phyloP scores from a whole-genome alignment of 2,888 invertebrate species.

The Meteorus cinctellus region DNA sequence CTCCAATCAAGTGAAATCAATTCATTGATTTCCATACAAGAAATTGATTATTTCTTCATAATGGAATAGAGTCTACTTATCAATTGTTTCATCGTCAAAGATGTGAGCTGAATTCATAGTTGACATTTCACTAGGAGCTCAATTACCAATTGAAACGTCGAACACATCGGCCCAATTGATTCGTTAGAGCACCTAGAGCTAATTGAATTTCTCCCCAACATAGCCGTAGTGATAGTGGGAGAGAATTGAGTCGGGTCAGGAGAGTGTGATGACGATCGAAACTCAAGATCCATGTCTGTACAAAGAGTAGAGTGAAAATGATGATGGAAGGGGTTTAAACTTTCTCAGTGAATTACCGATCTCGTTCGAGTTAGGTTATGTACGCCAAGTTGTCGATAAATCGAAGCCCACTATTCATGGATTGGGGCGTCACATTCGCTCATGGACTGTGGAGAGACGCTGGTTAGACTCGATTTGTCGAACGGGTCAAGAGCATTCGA shows the following conservation, averaged over 20 bases:
- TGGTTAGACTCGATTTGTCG: slow-evolving; percentile 37
- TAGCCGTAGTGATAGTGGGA: background rate
- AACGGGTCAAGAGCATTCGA: slow-evolving; percentile 41
- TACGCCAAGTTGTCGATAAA: slow-evolving; percentile 28
- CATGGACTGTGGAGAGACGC: slow-evolving; percentile 10
- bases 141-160: slow-evolving; percentile 35
- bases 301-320: background rate
- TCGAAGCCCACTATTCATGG: slow-evolving; percentile 25
- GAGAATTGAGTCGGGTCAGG: background rate
- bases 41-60: too few relatives aligned
- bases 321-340: slow-evolving; percentile 20
- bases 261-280: background rate
- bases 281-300: background rate
- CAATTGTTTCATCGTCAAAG: too few relatives aligned
- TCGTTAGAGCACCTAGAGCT: slow-evolving; percentile 36
- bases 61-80: too few relatives aligned
- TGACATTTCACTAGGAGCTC: slow-evolving; percentile 35
- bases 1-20: too few relatives aligned
- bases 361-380: slow-evolving; percentile 15
- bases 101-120: background rate
- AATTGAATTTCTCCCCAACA: slow-evolving; percentile 38
- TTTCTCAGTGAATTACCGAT: slow-evolving; percentile 32
- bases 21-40: too few relatives aligned
- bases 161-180: slow-evolving; percentile 36
- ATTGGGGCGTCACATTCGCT: slow-evolving; percentile 26